These are phyloP conservation scores for Galerucella calmariensis DNA, from an alignment of 2,888 invertebrate species.

Conservation along the genomic window DNA sequence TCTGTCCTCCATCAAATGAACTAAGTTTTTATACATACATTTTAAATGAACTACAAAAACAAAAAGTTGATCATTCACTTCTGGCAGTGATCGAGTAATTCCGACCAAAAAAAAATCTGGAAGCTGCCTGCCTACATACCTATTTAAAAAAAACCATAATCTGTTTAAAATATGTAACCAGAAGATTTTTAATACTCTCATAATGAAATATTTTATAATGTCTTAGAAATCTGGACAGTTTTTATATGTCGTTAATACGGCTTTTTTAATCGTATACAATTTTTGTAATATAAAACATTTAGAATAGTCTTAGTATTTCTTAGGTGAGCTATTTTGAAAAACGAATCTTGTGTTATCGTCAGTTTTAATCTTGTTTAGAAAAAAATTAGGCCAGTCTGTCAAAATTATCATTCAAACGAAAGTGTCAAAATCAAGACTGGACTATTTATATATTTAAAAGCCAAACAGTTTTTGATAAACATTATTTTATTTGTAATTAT, in stretches of 20 bases:
- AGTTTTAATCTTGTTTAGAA: slow-evolving; percentile 29
- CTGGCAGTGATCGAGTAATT: slow-evolving; percentile 58
- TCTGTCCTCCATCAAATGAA: slow-evolving; percentile 39
- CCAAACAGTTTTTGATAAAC: slow-evolving; percentile 32
- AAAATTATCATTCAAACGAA: not conserved
- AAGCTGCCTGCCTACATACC: slow-evolving; percentile 61
- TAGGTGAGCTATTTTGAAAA: slow-evolving; percentile 53
- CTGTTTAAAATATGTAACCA: slow-evolving; percentile 51
- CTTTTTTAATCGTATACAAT: slow-evolving; percentile 64
- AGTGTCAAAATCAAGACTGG: slow-evolving; percentile 5
- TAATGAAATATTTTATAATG: slow-evolving; percentile 61
- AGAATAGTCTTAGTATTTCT: slow-evolving; percentile 59
- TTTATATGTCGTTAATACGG: slow-evolving; percentile 59
- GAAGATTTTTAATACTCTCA: slow-evolving; percentile 58
- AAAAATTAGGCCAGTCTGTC: not conserved
- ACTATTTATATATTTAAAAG: slow-evolving; percentile 22
- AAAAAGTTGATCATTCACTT: slow-evolving; percentile 57
- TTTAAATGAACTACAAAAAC: slow-evolving; percentile 49
- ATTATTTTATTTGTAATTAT: slow-evolving; percentile 47
- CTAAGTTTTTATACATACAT: slow-evolving; percentile 53
- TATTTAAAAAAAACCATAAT: slow-evolving; percentile 45
- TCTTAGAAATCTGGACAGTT: slow-evolving; percentile 62
- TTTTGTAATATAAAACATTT: slow-evolving; percentile 62
- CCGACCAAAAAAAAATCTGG: slow-evolving; percentile 58
- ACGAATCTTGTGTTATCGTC: slow-evolving; percentile 49